phyloP scores from a whole-genome alignment of 2,888 invertebrate genomes.

The Flabesymbios commensalis region DNA sequence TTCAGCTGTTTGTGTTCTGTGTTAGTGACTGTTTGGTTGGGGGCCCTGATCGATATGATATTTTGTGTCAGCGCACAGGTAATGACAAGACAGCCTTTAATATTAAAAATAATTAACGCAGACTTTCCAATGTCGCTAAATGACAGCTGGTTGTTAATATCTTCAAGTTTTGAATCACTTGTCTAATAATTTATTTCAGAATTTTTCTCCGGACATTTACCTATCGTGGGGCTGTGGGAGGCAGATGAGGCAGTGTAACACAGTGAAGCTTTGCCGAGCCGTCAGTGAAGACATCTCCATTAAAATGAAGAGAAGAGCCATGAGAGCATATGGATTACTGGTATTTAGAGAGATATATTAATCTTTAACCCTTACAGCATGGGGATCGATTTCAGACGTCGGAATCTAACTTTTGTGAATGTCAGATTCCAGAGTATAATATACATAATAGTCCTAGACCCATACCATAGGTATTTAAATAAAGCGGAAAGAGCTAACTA shows the following conservation, averaged over 20 bases:
- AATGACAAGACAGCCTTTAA: neutral
- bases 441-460: no score
- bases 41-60: neutral
- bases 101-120: neutral
- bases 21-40: neutral
- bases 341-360: conserved; percentile 62
- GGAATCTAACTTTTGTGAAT: no score
- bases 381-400: no score
- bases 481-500: no score
- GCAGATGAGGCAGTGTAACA: conserved; percentile 69
- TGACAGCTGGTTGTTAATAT: neutral
- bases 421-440: no score
- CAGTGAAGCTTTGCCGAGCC: conserved; percentile 57
- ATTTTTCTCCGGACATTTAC: conserved; percentile 75
- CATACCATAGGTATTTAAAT: no score
- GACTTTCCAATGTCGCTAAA: neutral
- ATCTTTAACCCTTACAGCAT: no score
- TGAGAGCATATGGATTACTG: conserved; percentile 78
- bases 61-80: neutral
- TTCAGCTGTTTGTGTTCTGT: neutral
- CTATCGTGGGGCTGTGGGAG: conserved; percentile 78
- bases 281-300: conserved; percentile 74
- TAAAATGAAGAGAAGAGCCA: conserved; percentile 74
- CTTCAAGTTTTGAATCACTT: neutral
- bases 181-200: no score